Percentiles rank a stretch among this genome's conserved stretches.
These are phyloP conservation scores for Hemichromis elongatus DNA, from an alignment of 2,113 vertebrate species.

Conservation along the genomic window DNA sequence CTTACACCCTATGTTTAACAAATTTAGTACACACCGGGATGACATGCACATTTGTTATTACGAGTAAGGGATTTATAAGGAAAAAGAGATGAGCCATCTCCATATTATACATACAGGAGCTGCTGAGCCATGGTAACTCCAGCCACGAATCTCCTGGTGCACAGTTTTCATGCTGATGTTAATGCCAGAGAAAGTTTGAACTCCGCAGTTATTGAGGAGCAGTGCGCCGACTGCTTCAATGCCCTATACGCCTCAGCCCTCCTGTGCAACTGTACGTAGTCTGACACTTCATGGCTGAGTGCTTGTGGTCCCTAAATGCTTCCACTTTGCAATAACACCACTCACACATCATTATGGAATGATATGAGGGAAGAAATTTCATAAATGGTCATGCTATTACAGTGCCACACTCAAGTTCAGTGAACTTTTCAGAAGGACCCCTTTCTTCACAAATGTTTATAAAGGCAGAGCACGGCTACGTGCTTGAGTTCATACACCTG, in stretches of 20 bases:
- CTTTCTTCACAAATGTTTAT: background rate
- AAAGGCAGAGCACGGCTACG: background rate
- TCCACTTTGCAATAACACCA: background rate
- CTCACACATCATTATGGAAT: background rate
- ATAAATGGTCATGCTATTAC: background rate
- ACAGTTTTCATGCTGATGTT: background rate
- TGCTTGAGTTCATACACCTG: background rate
- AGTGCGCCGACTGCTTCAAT: background rate
- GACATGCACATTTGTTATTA: background rate
- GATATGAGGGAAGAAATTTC: background rate
- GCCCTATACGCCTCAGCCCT: background rate
- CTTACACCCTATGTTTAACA: background rate
- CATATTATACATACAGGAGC: background rate
- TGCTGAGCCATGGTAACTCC: background rate
- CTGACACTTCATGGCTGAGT: background rate
- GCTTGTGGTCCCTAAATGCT: background rate
- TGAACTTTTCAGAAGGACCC: background rate
- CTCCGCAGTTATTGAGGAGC: background rate
- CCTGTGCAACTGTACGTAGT: background rate
- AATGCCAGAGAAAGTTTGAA: background rate
- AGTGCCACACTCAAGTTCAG: background rate
- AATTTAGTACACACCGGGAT: background rate
- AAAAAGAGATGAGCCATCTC: background rate
- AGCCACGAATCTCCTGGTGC: background rate
- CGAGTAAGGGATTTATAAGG: too few relatives aligned